Conservation (phyloP, 2,888 invertebrate genomes). For the Phragmatobia fuliginosa region DNA sequence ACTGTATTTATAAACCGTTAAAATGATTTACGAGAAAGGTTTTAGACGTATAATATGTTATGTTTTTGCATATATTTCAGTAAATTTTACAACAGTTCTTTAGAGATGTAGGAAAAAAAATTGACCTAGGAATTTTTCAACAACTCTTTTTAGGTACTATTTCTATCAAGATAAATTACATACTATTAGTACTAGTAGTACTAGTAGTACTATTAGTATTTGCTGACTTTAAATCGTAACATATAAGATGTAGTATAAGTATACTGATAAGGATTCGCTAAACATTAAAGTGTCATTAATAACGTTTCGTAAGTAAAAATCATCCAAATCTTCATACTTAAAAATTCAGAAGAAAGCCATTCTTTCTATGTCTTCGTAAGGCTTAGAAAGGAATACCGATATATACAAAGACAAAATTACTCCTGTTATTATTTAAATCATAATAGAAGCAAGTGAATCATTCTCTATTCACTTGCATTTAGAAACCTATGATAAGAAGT, state of each 20-base stretch:
- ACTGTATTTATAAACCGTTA: background rate
- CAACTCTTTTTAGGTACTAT: too few species aligned
- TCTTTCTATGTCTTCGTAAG: background rate
- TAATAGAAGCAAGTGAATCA: background rate
- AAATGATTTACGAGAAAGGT: background rate
- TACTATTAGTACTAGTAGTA: too few species aligned
- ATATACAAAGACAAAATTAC: background rate
- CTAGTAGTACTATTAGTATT: too few species aligned
- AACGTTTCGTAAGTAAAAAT: background rate
- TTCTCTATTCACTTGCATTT: background rate
- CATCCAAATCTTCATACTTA: too few species aligned
- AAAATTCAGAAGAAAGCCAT: background rate
- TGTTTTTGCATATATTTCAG: too few species aligned
- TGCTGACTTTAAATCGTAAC: too few species aligned
- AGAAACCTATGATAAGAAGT: conserved; percentile 1
- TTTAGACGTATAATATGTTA: background rate
- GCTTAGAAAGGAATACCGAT: background rate
- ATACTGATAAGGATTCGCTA: too few species aligned
- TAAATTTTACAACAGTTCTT: too few species aligned
- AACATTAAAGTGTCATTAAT: background rate
- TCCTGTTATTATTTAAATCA: background rate
- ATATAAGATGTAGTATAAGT: too few species aligned
- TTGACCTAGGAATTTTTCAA: too few species aligned
- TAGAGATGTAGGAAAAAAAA: too few species aligned
- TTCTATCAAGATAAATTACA: too few species aligned